A percentile compares a stretch with the other conserved stretches of the same genome.
phyloP scores from a whole-genome alignment of 2,888 invertebrate species.

The Subacronicta megacephala region DNA sequence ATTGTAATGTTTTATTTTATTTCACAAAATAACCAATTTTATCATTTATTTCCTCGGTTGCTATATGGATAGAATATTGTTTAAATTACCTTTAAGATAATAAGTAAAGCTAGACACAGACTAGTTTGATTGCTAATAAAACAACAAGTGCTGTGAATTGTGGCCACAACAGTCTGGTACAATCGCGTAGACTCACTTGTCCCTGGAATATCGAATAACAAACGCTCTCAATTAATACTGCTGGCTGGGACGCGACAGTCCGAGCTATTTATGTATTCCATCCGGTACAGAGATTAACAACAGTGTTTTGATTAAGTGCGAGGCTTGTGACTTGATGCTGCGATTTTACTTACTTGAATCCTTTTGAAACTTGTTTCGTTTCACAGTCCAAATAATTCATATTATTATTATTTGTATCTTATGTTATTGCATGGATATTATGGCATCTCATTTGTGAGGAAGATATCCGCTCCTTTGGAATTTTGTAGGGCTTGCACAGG shows the following conservation, averaged over 20 bases:
- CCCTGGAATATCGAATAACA: conserved; percentile 62
- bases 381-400: no score
- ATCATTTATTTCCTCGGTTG: conserved; percentile 3
- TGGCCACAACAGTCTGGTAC: conserved; percentile 41
- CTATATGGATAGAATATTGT: conserved; percentile 3
- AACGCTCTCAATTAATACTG: conserved; percentile 62
- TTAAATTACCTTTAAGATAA: conserved; percentile 1
- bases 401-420: no score
- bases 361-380: conserved; percentile 17
- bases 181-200: conserved; percentile 51
- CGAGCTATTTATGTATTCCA: conserved; percentile 62
- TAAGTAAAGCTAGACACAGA: conserved; percentile 15
- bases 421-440: no score
- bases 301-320: conserved; percentile 34
- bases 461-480: no score
- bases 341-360: conserved; percentile 8
- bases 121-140: conserved; percentile 50
- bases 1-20: neutral
- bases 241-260: conserved; percentile 53
- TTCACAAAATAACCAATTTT: no score
- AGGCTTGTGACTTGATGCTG: conserved; percentile 22
- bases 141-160: conserved; percentile 57
- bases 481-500: no score
- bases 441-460: no score
- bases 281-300: conserved; percentile 38